Evolutionary conservation across 1,140 invertebrate species (phyloP), one percentile per base, ranked within the genome.

Genomic region (Platorchestia sp.): DNA sequence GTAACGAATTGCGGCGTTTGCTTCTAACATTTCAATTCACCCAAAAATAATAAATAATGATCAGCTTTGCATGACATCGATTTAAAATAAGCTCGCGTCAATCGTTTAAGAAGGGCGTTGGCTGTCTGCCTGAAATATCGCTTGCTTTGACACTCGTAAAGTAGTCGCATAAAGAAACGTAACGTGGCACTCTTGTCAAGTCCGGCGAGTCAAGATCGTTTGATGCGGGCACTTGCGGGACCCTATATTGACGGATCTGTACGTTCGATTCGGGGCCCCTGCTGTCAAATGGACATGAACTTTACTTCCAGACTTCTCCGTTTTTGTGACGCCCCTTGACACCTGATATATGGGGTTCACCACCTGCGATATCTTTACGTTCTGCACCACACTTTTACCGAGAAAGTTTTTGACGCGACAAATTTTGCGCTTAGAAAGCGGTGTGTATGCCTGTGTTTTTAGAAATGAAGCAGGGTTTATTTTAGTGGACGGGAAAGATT

Each of bases 271-370:
- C 10, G 87, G n/a, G 36, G 87, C 87, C 87, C 87, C 87, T 16
- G 41, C 41, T 22, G 87, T 89, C 87, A 42, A 89, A 89, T 89
- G 87, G 87, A 42, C n/a, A 3, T 89, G 87, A 89, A 89, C 87
- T 89, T 89, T 89, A 42, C 87, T 3, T 75, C 59, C 10, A 75
- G 59, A 19, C 7, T 75, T 27, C 59, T 75, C 7, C 59, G 59
- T 75, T 89, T 44, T 89, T 89, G 41, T 14, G 1, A 41, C 43
- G 87, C 36, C 87, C 87, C 42, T 44, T 89, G 87, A 89, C 87
- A 89, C 87, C 43, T 19, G 42, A 44, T 44, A 19, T 6, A 89
- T 40, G 27, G n/a, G 87, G n/a, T 89, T 41, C 87, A 89, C 87
- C 87, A 5, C 87, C 87, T 89, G 41, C n/a, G 27, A 7, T 44